phyloP scores from a whole-genome alignment of 2,888 invertebrate species.

The Parelbella ahira region DNA sequence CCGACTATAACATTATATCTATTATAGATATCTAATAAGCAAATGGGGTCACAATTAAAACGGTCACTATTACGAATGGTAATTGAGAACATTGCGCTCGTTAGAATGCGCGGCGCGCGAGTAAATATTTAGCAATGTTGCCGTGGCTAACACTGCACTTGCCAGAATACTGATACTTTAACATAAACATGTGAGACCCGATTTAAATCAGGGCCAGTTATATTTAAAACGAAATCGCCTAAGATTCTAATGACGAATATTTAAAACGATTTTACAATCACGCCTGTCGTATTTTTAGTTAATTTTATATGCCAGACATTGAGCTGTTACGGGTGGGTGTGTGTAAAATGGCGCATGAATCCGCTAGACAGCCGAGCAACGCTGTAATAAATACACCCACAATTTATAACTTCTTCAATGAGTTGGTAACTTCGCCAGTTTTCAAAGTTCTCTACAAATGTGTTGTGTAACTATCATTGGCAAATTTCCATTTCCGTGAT shows the following conservation, averaged over 20 bases:
- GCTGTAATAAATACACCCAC: too few relatives aligned
- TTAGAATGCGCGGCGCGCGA: slow-evolving; percentile 8
- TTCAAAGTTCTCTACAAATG: too few relatives aligned
- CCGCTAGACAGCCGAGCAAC: neutral
- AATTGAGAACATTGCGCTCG: slow-evolving; percentile 19
- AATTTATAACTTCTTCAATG: too few relatives aligned
- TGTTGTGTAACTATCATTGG: too few relatives aligned
- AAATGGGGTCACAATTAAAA: slow-evolving; percentile 16
- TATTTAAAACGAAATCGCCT: too few relatives aligned
- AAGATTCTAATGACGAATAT: too few relatives aligned
- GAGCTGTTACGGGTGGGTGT: neutral
- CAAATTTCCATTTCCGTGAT: too few relatives aligned
- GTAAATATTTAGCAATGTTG: too few relatives aligned
- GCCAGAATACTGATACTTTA: slow-evolving; percentile 15
- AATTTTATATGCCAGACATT: neutral
- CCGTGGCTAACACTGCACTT: slow-evolving; percentile 10
- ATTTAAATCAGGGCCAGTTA: slow-evolving; percentile 1
- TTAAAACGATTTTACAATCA: too few relatives aligned
- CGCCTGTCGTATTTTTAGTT: neutral
- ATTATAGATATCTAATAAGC: too few relatives aligned
- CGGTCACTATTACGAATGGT: slow-evolving; percentile 7
- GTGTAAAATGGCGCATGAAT: slow-evolving; percentile 1
- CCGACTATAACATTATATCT: too few relatives aligned
- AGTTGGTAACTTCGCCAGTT: too few relatives aligned
- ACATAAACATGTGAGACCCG: slow-evolving; percentile 1